A percentile compares a stretch with the other conserved stretches of the same genome.
Evolutionary conservation across 2,888 invertebrate genomes (phyloP).

Genomic region (Sinotaia quadrata): DNA sequence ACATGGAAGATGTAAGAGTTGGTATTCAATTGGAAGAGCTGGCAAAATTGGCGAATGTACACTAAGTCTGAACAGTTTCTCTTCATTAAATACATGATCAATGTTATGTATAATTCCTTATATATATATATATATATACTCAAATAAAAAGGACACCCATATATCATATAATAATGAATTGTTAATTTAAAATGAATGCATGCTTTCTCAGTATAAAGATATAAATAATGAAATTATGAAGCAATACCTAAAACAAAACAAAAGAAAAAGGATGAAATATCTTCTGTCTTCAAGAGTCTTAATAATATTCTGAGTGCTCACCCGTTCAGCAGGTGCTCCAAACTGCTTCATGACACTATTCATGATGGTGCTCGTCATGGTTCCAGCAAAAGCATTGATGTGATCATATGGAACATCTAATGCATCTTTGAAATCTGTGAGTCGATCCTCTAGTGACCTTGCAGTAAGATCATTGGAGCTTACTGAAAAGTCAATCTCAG

Average conservation of each 20-base stretch:
- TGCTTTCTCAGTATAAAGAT: no score
- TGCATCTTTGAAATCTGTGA: constrained; percentile 5
- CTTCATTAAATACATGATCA: no score
- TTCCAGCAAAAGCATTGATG: constrained; percentile 24
- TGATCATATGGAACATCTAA: constrained; percentile 4
- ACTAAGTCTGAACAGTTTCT: no score
- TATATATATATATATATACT: no score
- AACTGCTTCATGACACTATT: constrained; percentile 16
- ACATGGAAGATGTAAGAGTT: no score
- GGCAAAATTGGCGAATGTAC: no score
- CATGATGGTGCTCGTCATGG: constrained; percentile 21
- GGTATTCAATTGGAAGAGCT: no score
- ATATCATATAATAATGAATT: no score
- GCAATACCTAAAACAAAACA: not conserved
- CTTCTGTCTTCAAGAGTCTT: not conserved
- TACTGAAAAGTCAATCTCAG: constrained; percentile 19
- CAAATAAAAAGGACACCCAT: no score
- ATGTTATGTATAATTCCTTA: no score
- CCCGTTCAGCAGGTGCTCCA: constrained; percentile 19
- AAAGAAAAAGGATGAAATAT: not conserved
- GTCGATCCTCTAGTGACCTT: constrained; percentile 8
- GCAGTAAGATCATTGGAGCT: constrained; percentile 19
- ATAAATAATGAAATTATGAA: no score
- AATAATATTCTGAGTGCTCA: constrained; percentile 12
- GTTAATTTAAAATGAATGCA: no score